These are phyloP conservation scores for Entelurus aequoreus DNA, from an alignment of 2,113 vertebrate species.

Conservation along the genomic window DNA sequence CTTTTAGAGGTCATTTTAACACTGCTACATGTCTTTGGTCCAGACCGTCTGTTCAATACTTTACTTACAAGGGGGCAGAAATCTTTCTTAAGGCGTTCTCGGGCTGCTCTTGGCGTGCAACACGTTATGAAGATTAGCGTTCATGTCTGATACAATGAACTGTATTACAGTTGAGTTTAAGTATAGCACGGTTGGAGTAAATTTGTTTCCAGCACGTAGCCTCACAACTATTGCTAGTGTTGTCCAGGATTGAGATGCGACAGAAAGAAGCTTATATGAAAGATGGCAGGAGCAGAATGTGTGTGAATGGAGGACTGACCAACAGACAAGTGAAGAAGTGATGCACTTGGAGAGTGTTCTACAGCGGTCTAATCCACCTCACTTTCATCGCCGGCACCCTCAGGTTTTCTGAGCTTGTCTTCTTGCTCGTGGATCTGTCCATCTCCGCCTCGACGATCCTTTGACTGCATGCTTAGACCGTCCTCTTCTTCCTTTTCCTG, in stretches of 20 bases:
- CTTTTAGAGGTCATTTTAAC: no score
- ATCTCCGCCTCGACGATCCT: constrained; percentile 88
- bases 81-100: not conserved
- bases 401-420: constrained; percentile 89
- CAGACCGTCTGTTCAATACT: not conserved
- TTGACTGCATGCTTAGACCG: constrained; percentile 80
- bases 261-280: constrained; percentile 24
- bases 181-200: not conserved
- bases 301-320: constrained; percentile 14
- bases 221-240: constrained; percentile 12
- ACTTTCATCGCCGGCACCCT: constrained; percentile 90
- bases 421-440: constrained; percentile 97
- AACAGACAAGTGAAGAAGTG: constrained; percentile 29
- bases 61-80: not conserved
- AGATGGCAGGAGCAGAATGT: constrained; percentile 12
- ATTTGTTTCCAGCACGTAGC: constrained; percentile 28
- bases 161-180: not conserved
- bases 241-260: constrained; percentile 27
- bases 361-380: constrained; percentile 80
- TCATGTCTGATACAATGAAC: not conserved
- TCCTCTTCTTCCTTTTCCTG: constrained; percentile 80
- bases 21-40: no score
- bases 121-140: not conserved
- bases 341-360: constrained; percentile 22
- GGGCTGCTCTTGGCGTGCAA: not conserved